Percentiles rank a stretch among this genome's conserved stretches.
Conservation (phyloP, 2,888 invertebrate species). For the Drosophila mayaguana region DNA sequence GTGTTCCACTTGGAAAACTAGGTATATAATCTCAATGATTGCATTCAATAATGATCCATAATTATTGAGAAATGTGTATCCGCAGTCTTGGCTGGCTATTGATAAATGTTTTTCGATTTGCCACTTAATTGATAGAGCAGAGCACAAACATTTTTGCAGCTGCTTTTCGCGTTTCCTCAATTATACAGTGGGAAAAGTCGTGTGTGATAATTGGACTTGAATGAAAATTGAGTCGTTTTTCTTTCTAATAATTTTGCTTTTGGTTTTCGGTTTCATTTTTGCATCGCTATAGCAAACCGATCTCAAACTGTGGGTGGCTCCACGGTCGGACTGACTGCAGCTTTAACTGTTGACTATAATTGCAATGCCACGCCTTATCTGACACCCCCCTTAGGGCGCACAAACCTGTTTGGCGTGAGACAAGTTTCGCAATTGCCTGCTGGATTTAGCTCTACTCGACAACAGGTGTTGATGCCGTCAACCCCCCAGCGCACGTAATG, state of each 20-base stretch:
- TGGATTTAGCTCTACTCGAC: conserved; percentile 32
- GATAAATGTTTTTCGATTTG: conserved; percentile 44
- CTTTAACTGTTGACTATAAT: conserved; percentile 20
- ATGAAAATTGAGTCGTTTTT: conserved; percentile 36
- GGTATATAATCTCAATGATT: conserved; percentile 27
- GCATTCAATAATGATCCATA: conserved; percentile 27
- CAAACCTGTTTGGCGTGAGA: conserved; percentile 23
- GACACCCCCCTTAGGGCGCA: background rate
- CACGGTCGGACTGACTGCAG: conserved; percentile 7
- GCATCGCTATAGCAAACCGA: conserved; percentile 2
- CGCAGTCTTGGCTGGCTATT: conserved; percentile 38
- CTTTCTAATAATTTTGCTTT: background rate
- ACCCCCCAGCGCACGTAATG: conserved; percentile 11
- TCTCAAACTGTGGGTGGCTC: conserved; percentile 45
- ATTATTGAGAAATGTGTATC: conserved; percentile 44
- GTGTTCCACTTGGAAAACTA: conserved; percentile 37
- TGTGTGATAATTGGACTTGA: conserved; percentile 33
- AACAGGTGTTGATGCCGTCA: conserved; percentile 50
- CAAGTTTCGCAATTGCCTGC: conserved; percentile 43
- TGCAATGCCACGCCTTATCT: conserved; percentile 9
- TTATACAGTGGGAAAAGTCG: conserved; percentile 33
- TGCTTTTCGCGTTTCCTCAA: conserved; percentile 59
- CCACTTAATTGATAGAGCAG: conserved; percentile 54
- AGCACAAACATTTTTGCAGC: conserved; percentile 37
- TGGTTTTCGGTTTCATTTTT: conserved; percentile 1